These are phyloP conservation scores for Diglossa cyanea DNA, from an alignment of 2,797 vertebrate species.

Conservation along the genomic window DNA sequence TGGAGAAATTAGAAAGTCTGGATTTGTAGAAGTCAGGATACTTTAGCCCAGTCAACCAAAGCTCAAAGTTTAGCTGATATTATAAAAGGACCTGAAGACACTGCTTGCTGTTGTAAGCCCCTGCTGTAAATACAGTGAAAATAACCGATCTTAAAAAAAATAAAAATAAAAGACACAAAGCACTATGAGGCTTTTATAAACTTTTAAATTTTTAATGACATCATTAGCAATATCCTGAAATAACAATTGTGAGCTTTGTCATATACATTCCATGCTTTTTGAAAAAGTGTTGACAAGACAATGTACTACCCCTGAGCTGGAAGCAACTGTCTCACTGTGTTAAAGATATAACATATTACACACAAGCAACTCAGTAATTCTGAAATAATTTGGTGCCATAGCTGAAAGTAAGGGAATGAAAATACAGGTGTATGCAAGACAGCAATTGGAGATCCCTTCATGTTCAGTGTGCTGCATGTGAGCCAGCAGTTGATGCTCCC, in stretches of 20 bases:
- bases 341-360: not conserved
- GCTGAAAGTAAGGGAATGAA: not conserved
- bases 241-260: not conserved
- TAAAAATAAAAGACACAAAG: not conserved
- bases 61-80: not conserved
- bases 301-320: not conserved
- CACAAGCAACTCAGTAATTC: not conserved
- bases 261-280: not conserved
- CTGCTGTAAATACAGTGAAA: not conserved
- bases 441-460: not conserved
- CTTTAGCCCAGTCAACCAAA: not conserved
- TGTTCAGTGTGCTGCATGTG: not conserved
- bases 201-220: not conserved
- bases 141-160: not conserved
- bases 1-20: not conserved
- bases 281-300: not conserved
- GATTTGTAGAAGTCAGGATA: not conserved
- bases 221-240: not conserved
- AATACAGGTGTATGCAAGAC: not conserved
- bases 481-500: constrained; percentile 35
- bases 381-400: not conserved
- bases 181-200: not conserved
- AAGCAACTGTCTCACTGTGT: not conserved
- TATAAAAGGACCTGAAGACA: not conserved
- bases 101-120: not conserved